Evolutionary conservation across 1,140 invertebrate species (phyloP), one percentile per base, ranked within the genome.

Genomic region (Drosophila aff.): DNA sequence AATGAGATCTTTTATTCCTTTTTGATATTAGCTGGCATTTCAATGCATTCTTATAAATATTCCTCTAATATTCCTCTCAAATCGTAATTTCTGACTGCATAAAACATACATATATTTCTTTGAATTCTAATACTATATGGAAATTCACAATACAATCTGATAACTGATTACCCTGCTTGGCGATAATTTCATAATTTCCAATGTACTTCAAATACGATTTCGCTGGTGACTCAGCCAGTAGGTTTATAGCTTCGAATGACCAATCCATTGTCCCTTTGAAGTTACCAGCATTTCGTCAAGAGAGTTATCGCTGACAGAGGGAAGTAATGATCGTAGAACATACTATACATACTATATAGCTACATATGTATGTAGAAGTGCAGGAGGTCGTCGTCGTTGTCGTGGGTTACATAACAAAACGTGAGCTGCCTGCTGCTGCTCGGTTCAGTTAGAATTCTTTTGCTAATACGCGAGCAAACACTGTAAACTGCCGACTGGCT

Each of bases 381-480:
- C 65, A 49, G 68, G 50, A 52, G 9, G 36, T 28, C n/a, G 26
- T 16, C 53, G 23, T 18, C 36, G 58, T 41, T 18, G 36, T 33
- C 41, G 38, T 4, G 18, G 50, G n/a, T 79, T 79, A 72, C 76
- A 79, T 79, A 79, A 79, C 23, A 61, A 52, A 74, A 73, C 68
- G 71, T 74, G 55, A 73, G 60, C 52, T 38, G 50, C 18, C 18
- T 36, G 31, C 18, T 16, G 18, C 18, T 38, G 43, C 31, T 63
- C 66, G 46, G 59, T 75, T 76, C 66, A 71, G 69, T 81, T 74
- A 74, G 71, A 78, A 78, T 78, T 67, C 41, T 71, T 49, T 43
- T 46, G 77, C 58, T 81, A 81, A 81, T 81, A 80, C 71, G 40
- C 59, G 50, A 74, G 43, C 78, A 80, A 80, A 79, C 69, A 79